phyloP scores from a whole-genome alignment of 64 coral and sea anemone species.

The Pocillopora damicornis region DNA sequence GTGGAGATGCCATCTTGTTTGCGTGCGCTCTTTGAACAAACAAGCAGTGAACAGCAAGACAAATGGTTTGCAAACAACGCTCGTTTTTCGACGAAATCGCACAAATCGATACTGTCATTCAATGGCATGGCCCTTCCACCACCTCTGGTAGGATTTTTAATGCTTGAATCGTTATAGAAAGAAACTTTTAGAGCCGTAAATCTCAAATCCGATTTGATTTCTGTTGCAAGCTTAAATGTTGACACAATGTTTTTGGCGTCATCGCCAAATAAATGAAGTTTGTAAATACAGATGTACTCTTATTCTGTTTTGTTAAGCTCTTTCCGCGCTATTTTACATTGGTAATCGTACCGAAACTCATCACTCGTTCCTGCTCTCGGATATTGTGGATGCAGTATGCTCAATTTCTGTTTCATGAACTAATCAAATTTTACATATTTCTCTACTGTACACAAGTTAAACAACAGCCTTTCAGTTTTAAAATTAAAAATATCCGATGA shows the following conservation, averaged over 20 bases:
- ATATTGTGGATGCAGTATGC: background rate
- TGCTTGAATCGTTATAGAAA: background rate
- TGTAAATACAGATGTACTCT: background rate
- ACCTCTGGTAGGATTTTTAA: slow-evolving; percentile 49
- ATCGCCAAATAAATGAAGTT: background rate
- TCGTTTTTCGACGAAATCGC: background rate
- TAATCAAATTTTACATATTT: too few relatives aligned
- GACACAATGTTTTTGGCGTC: background rate
- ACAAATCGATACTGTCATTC: background rate
- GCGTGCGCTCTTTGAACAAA: slow-evolving; percentile 32
- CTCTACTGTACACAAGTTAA: too few relatives aligned
- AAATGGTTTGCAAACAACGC: background rate
- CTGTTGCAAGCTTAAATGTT: background rate
- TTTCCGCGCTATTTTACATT: background rate
- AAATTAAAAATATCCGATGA: too few relatives aligned
- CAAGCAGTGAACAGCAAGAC: background rate
- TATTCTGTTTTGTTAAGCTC: background rate
- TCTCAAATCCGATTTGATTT: background rate
- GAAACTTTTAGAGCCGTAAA: background rate
- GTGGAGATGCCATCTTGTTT: slow-evolving; percentile 34
- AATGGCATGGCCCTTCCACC: slow-evolving; percentile 51
- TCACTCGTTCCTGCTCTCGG: background rate
- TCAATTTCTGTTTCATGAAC: too few relatives aligned
- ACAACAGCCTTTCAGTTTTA: too few relatives aligned
- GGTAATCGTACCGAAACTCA: background rate